Conservation (phyloP, 2,113 vertebrate species). For the Myiozetetes cayanensis region DNA sequence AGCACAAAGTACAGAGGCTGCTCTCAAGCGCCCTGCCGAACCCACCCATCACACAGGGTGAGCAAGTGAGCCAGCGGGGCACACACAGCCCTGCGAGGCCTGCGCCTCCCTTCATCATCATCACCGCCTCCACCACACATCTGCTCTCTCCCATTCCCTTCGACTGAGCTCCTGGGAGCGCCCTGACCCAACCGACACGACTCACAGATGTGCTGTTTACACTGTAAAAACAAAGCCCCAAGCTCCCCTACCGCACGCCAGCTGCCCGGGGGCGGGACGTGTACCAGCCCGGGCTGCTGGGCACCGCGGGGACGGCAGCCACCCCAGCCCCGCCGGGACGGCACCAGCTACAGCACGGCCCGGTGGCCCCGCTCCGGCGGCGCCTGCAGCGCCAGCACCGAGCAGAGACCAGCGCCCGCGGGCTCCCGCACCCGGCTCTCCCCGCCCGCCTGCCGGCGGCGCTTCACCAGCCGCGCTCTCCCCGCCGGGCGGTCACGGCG, state of each 20-base stretch:
- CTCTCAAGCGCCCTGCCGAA: neutral
- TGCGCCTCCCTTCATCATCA: neutral
- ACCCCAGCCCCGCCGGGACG: neutral
- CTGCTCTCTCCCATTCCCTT: neutral
- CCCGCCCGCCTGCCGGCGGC: neutral
- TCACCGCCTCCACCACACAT: accelerated
- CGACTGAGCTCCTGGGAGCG: neutral
- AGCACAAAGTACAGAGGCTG: neutral
- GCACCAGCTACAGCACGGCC: neutral
- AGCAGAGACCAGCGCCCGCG: neutral
- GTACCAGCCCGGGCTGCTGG: neutral
- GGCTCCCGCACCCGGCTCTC: neutral
- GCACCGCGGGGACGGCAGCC: neutral
- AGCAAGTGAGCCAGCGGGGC: neutral
- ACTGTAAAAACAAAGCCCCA: neutral
- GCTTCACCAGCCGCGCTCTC: neutral
- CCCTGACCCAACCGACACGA: too few species aligned
- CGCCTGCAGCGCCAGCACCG: neutral
- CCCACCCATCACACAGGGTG: neutral
- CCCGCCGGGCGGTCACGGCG: neutral
- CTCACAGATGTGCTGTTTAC: neutral
- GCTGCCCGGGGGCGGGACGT: accelerated
- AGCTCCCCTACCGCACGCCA: accelerated
- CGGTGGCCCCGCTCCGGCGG: neutral
- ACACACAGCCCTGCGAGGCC: neutral